phyloP scores from a whole-genome alignment of 2,113 vertebrate species.

The Lichenostomus cassidix region DNA sequence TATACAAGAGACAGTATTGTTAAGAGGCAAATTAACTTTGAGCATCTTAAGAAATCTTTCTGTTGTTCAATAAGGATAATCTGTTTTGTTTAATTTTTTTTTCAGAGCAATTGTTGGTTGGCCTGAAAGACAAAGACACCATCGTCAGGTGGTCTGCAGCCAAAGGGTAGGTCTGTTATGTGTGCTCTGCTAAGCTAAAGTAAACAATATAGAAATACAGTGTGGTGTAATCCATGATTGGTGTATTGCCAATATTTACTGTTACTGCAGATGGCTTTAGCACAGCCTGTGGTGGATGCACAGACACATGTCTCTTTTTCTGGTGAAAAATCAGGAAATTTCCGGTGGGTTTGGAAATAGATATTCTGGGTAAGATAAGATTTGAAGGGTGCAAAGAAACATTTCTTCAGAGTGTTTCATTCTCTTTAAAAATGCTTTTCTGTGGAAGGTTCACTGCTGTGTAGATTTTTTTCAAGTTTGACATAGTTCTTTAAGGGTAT shows the following conservation, averaged over 20 bases:
- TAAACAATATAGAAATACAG: not conserved
- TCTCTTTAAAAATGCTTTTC: not conserved
- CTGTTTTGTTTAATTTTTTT: constrained; percentile 31
- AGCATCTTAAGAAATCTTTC: not conserved
- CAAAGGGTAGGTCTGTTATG: constrained; percentile 84
- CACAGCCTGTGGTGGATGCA: not conserved
- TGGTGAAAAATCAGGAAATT: not conserved
- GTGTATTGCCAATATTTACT: not conserved
- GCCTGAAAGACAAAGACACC: constrained; percentile 95
- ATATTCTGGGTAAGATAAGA: not conserved
- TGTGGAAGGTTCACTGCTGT: not conserved
- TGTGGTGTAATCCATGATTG: not conserved
- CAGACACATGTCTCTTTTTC: not conserved
- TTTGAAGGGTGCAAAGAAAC: not conserved
- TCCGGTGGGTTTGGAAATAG: not conserved
- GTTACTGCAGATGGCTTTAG: not conserved
- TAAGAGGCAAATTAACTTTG: not conserved
- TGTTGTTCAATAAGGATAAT: not conserved
- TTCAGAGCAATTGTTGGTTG: constrained; percentile 89
- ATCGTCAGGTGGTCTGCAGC: constrained; percentile 97
- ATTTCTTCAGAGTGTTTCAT: not conserved
- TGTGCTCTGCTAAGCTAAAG: not conserved
- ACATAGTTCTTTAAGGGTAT: not conserved
- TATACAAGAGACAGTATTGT: not conserved
- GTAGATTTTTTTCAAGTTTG: not conserved